Conservation (phyloP, 2,113 vertebrate genomes). For the Mellivora capensis region DNA sequence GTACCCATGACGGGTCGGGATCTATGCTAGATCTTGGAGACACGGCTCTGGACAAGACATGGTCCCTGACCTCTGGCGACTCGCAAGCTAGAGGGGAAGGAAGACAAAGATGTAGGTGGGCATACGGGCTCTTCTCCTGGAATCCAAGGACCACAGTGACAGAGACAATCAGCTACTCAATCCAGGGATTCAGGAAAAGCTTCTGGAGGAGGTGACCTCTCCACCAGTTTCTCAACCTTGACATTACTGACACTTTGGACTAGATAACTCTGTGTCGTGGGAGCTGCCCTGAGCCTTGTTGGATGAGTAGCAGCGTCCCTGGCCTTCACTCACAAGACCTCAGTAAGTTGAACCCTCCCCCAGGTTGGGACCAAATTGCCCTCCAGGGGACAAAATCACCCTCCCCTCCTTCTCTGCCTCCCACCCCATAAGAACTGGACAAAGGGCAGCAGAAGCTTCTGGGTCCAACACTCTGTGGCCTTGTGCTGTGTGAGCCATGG, state of each 20-base stretch:
- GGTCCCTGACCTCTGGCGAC: background rate
- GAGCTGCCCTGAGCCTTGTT: rapidly evolving
- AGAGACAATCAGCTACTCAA: no score
- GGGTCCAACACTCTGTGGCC: rapidly evolving
- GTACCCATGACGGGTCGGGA: rapidly evolving
- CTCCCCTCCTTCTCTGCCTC: background rate
- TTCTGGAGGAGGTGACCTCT: background rate
- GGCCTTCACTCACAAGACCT: background rate
- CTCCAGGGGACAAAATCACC: background rate
- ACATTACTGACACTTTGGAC: background rate
- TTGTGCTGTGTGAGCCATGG: no score
- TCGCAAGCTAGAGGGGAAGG: background rate
- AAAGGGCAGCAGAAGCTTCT: background rate
- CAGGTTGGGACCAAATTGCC: background rate
- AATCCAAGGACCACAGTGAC: background rate
- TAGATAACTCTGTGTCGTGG: no score
- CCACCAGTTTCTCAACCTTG: background rate
- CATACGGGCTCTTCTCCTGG: rapidly evolving
- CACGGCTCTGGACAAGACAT: background rate
- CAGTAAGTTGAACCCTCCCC: background rate
- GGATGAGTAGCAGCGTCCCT: background rate
- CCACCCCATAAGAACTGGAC: background rate
- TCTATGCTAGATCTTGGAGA: background rate
- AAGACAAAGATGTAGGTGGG: background rate
- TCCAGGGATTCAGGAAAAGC: background rate